Conservation (phyloP, 1,140 invertebrate species). For the Glossosoma conforme region DNA sequence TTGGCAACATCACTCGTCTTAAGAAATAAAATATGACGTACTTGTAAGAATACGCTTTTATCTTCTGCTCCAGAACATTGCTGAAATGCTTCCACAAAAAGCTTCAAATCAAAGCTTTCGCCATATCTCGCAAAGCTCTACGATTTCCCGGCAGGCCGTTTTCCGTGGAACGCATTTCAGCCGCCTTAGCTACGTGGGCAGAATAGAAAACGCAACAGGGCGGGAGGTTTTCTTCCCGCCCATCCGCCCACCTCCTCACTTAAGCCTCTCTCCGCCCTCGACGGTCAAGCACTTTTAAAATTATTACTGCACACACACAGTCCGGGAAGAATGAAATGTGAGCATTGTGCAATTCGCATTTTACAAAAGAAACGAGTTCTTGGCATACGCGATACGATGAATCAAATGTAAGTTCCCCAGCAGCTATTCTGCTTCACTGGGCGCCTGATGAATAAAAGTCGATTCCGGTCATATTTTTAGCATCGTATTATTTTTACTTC, state of each 20-base stretch:
- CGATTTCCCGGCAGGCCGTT: constrained; percentile 23
- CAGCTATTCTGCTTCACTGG: too few relatives aligned
- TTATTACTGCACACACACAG: constrained; percentile 22
- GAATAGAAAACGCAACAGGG: constrained; percentile 31
- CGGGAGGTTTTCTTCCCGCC: neutral
- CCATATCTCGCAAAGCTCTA: constrained; percentile 21
- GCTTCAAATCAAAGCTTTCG: constrained; percentile 30
- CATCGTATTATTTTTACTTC: too few relatives aligned
- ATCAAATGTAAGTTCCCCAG: too few relatives aligned
- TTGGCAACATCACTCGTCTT: too few relatives aligned
- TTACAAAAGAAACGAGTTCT: constrained; percentile 17
- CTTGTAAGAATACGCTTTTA: constrained; percentile 20
- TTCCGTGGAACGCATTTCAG: constrained; percentile 30
- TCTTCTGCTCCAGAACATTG: constrained; percentile 25
- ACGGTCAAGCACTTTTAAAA: constrained; percentile 30
- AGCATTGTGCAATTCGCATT: constrained; percentile 30
- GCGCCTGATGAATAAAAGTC: too few relatives aligned
- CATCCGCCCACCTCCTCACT: neutral
- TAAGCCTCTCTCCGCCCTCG: constrained; percentile 1
- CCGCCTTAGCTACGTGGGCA: constrained; percentile 27
- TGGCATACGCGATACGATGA: too few relatives aligned
- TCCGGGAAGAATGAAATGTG: constrained; percentile 13
- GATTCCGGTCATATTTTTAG: too few relatives aligned
- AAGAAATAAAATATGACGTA: constrained; percentile 10
- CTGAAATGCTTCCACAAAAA: constrained; percentile 31